Evolutionary conservation across 2,888 invertebrate species (phyloP).

Genomic region (Leptothorax acervorum): DNA sequence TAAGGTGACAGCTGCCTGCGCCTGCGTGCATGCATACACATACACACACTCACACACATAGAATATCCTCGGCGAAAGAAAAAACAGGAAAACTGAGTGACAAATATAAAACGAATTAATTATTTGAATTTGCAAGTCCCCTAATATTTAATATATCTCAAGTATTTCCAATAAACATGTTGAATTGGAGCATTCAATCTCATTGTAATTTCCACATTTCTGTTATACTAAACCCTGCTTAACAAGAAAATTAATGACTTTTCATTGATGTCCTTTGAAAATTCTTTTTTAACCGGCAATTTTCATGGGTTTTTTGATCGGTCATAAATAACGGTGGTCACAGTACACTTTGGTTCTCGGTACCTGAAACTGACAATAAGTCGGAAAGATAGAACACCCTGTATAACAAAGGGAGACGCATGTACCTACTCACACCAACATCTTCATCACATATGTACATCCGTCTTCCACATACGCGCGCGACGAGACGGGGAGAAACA

Average conservation of each 20-base stretch:
- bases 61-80: conserved; percentile 65
- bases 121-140: background rate
- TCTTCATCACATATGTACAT: conserved; percentile 42
- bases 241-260: background rate
- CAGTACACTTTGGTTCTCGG: background rate
- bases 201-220: too few relatives aligned
- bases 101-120: conserved; percentile 18
- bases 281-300: background rate
- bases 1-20: conserved; percentile 85
- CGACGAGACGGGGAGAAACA: conserved; percentile 13
- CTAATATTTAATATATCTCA: background rate
- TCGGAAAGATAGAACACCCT: conserved; percentile 62
- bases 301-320: background rate
- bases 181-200: too few relatives aligned
- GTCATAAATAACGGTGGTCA: background rate
- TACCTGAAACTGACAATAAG: background rate
- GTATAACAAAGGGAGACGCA: conserved; percentile 62
- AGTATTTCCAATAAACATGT: background rate
- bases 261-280: background rate
- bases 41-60: background rate
- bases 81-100: background rate
- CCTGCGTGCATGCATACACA: conserved; percentile 78
- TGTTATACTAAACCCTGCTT: background rate
- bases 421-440: conserved; percentile 48
- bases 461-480: conserved; percentile 31